Evolutionary conservation across 2,797 vertebrate species (phyloP).

Genomic region (Gouania willdenowi): DNA sequence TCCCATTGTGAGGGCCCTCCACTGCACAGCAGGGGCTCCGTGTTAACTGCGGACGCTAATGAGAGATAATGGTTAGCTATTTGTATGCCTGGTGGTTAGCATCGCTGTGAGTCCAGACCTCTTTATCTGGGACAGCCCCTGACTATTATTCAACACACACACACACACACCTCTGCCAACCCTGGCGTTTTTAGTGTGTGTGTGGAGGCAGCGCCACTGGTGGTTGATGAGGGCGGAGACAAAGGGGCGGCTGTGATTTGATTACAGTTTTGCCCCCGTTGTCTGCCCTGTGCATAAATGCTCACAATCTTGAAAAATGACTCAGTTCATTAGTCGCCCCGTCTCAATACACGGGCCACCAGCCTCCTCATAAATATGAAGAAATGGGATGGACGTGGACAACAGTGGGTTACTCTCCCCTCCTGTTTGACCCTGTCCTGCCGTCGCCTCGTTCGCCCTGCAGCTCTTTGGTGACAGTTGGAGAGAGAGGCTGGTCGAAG

Average conservation of each 20-base stretch:
- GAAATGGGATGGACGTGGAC: constrained; percentile 49
- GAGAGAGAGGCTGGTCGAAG: constrained; percentile 4
- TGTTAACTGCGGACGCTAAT: constrained; percentile 74
- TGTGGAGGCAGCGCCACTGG: constrained; percentile 38
- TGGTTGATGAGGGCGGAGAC: constrained; percentile 70
- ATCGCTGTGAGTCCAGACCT: constrained; percentile 41
- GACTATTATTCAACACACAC: constrained; percentile 36
- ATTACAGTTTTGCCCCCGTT: constrained; percentile 59
- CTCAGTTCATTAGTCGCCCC: constrained; percentile 50
- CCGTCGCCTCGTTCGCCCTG: not conserved
- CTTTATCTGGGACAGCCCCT: constrained; percentile 47
- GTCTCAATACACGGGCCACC: constrained; percentile 43
- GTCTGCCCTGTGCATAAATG: constrained; percentile 3
- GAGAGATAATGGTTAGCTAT: constrained; percentile 69
- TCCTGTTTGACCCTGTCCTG: constrained; percentile 10
- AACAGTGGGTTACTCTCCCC: constrained; percentile 16
- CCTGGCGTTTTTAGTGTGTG: no score
- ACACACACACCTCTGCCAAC: not conserved
- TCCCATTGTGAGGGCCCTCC: constrained; percentile 56
- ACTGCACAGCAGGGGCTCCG: constrained; percentile 44
- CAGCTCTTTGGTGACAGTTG: constrained; percentile 16
- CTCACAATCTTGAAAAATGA: not conserved
- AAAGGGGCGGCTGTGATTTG: constrained; percentile 59
- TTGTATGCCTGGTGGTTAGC: constrained; percentile 57
- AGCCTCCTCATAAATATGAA: constrained; percentile 74